These are phyloP conservation scores for Glandiceps talaboti DNA, from an alignment of 53 echinoderm and acorn worm species.

Conservation along the genomic window DNA sequence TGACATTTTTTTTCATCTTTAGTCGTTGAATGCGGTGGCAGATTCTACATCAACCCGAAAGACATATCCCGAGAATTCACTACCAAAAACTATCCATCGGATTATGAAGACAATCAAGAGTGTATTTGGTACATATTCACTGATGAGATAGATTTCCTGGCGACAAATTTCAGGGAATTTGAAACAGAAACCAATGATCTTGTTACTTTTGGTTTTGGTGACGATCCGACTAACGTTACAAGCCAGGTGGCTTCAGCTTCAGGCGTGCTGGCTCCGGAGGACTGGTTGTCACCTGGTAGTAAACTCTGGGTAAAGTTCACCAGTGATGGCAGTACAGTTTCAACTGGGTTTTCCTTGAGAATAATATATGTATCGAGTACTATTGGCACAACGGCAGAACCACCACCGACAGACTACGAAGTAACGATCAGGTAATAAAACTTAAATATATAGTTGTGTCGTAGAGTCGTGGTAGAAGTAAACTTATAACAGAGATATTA, in stretches of 20 bases:
- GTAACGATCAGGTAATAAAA: not conserved
- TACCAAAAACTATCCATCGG: not conserved
- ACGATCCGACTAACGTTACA: not conserved
- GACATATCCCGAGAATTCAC: not conserved
- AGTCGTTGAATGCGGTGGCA: not conserved
- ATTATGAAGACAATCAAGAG: not conserved
- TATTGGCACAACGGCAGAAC: not conserved
- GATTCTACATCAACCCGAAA: not conserved
- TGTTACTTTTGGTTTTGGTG: not conserved
- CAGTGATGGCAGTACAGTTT: not conserved
- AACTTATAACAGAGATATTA: too few species aligned
- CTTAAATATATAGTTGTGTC: too few species aligned
- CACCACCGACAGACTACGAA: not conserved
- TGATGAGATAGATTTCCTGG: not conserved
- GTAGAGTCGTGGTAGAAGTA: too few species aligned
- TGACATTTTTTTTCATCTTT: too few species aligned
- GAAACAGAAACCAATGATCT: not conserved
- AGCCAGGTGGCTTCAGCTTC: not conserved
- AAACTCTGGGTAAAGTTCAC: not conserved
- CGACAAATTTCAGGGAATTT: not conserved
- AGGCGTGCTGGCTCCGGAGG: not conserved
- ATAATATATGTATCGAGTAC: not conserved
- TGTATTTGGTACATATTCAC: not conserved
- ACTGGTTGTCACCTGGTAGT: not conserved
- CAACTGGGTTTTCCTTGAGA: not conserved